Base-by-base conservation (phyloP, 2,888 invertebrate species). In the Macrosoma leucophasiata region DNA sequence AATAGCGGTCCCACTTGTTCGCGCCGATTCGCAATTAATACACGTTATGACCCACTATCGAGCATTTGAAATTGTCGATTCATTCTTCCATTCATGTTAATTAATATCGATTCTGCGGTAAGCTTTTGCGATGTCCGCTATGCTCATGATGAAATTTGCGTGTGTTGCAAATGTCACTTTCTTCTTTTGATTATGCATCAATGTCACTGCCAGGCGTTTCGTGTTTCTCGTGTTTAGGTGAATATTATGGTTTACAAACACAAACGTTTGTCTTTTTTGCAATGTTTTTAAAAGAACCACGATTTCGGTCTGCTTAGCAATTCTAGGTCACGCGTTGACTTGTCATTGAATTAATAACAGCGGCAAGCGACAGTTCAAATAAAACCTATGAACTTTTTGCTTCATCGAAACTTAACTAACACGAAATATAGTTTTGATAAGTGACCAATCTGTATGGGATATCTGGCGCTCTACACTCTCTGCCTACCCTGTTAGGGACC, bases 21-120 rank as follows among this genome's bases (percentile, higher is more conserved):
- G 63, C 62, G 67, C 61, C 63, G 69, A 75, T 77, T 76, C 64
- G 76, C 79, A 76, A 79, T 79, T 77, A 81, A 77, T 75, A 72
- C 70, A 67, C 50, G 56, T 57, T 58, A 52, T 75, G 81, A 79
- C 81, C 81, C 58, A 81, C 74, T 68, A 70, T 66, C 61, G 52
- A 28, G 13, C 50, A 52, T 55, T 52, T 48, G 56, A 63, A 69
- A 61, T 50, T 69, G 73, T 67, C 68, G 65, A 76, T 62, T 78
- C 75, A 76, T 69, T 65, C 58, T 51, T 55, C 57, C 49, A 56
- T 50, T 58, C 47, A 44, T 52, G 58, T 67, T 75, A 74, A 81
- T 79, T 79, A 76, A 69, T 74, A 65, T 64, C 52, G 55, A 64
- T 66, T 70, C 55, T 49, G 35, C 41, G 34, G 41, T 58, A 57